Base-by-base conservation (phyloP, 2,113 vertebrate genomes). In the Mustela lutreola region DNA sequence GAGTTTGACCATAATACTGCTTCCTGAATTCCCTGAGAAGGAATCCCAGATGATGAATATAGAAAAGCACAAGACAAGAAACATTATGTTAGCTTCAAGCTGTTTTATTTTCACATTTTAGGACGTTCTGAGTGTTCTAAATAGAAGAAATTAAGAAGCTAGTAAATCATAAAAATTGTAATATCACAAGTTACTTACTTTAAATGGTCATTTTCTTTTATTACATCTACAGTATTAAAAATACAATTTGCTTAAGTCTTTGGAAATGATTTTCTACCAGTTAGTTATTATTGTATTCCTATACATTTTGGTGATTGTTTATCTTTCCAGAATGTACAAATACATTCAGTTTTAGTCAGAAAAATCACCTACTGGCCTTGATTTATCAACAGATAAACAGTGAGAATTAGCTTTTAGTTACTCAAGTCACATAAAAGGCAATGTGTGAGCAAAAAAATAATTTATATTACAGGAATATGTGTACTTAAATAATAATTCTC, bases 141-240 rank as follows among this genome's bases (percentile, higher is more conserved):
- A 22, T 80, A 11, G 62, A 80, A 75, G 53, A 92, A 94, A 92
- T 82, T 88, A 94, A 88, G 31, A 91, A 82, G 22, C 58, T 88
- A 56, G 15, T 88, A 90, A 80, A 67, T 91, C 63, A 79, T 67
- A 92, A 94, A 88, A 80, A 71, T 89, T 73, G 6, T 87, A 91
- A 22, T 83, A 89, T 67, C 36, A 90, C 65, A 89, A 76, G 79
- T 87, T 97, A 48, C 42, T 95, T 95, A 93, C 33, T 94, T 96
- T 48, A 92, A 82, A 14, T 71, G 53, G 56, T 80, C 78, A 80
- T 96, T 96, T 95, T 91, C 81, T 85, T 85, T 94, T 71, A 81
- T 85, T 83, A 92, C 15, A 53, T 81, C 18, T 79, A 16, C 3
- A 88, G 28, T 65, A 95, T 92, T 89, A 95, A 89, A 81, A 96